Base-by-base conservation (phyloP, 2,113 vertebrate genomes). In the Salminus brasiliensis region DNA sequence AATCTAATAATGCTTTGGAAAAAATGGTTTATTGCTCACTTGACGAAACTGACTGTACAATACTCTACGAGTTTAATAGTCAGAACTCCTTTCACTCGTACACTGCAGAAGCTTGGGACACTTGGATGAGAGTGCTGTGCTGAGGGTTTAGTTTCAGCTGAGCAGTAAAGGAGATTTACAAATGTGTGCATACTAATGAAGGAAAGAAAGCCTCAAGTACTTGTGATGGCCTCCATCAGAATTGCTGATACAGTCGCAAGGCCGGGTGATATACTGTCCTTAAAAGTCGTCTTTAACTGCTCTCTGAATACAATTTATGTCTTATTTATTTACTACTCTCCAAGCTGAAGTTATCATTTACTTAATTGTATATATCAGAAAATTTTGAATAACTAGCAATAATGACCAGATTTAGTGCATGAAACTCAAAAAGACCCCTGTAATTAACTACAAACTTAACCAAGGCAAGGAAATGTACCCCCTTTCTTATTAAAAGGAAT, bases 161-260 rank as follows among this genome's bases (percentile, higher is more conserved):
- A 34, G 30, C 16, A 34, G 11, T 32, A 34, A 30, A 21, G 1
- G 75, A 29, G 78, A 39, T 41, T 69, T 11, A 11, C 12, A 36
- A 27, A 45, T 12, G 41, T 57, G 78, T 10, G 18, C 39, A 57
- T 30, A 30, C 13, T 53, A 27, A 91, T 88, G 84, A 89, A 82
- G 67, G 66, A 89, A 80, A 87, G 77, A 71, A 87, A 49, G 16
- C 29, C 87, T 88, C 83, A 55, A 10, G 81, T 83, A 85, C 80
- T 74, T 85, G 82, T 86, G 30, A 66, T 81, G 29, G 23, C 47
- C 29, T 39, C 66, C 36, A 30, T 43, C 49, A 78, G 59, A 29
- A 36, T 15, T n/a, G 5, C 53, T 60, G 12, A 59, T 36, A 39
- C 11, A 59, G 49, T 13, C 7, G 45, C 0, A 18, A 9, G 21